Percentiles rank a stretch among this genome's conserved stretches.
phyloP scores from a whole-genome alignment of 92 coral and sea anemone genomes.

The Palythoa caribaeorum region DNA sequence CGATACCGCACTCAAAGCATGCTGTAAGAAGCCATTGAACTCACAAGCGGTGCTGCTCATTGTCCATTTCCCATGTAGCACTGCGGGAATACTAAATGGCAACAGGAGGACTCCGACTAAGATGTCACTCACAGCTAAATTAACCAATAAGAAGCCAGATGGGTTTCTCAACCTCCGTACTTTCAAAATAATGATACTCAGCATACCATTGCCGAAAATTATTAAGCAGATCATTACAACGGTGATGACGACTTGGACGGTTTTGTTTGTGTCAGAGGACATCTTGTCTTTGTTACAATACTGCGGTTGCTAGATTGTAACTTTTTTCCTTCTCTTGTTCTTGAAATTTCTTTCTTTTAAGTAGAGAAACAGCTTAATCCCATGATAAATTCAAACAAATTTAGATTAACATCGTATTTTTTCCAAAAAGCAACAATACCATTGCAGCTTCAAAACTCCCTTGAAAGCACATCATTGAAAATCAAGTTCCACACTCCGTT shows the following conservation, averaged over 20 bases:
- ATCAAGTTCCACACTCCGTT: too few species aligned
- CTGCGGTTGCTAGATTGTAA: not conserved
- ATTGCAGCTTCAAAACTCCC: not conserved
- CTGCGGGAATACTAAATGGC: slow-evolving; percentile 77
- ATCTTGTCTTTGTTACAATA: not conserved
- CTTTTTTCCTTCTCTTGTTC: not conserved
- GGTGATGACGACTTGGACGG: slow-evolving; percentile 52
- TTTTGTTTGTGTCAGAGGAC: slow-evolving; percentile 36
- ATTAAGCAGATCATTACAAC: slow-evolving; percentile 61
- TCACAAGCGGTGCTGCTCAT: slow-evolving; percentile 59
- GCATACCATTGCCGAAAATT: slow-evolving; percentile 69
- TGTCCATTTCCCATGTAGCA: slow-evolving; percentile 36
- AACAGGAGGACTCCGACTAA: slow-evolving; percentile 71
- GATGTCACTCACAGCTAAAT: slow-evolving; percentile 80
- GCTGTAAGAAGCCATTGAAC: slow-evolving; percentile 77
- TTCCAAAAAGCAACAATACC: too few species aligned
- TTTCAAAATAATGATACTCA: slow-evolving; percentile 71
- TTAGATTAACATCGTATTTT: too few species aligned
- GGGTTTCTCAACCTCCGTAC: slow-evolving; percentile 84
- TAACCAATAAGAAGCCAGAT: slow-evolving; percentile 78
- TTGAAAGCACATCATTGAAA: too few species aligned
- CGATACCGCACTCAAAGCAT: slow-evolving; percentile 75
- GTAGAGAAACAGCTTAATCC: not conserved
- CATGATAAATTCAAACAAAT: too few species aligned
- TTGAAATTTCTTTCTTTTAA: not conserved